phyloP scores from a whole-genome alignment of 2,113 vertebrate species.

The Macrotis lagotis region DNA sequence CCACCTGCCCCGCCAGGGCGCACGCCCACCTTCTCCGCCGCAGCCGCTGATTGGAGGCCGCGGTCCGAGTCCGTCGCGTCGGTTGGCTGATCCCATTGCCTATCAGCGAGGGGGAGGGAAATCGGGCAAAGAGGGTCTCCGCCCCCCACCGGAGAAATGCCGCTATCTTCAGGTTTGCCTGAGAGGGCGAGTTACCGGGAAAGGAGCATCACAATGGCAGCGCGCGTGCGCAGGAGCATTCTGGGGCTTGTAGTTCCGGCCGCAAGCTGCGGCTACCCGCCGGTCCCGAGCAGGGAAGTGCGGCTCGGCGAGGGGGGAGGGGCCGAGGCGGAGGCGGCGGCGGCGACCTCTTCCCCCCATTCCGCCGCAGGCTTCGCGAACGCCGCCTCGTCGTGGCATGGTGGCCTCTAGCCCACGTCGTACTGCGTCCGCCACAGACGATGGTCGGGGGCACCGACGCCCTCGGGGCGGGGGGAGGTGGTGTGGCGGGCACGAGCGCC shows the following conservation, averaged over 20 bases:
- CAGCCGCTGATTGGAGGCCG: constrained; percentile 75
- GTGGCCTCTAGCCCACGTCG: no score
- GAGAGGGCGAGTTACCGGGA: constrained; percentile 72
- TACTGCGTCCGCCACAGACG: no score
- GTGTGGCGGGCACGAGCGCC: not conserved
- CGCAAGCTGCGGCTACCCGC: not conserved
- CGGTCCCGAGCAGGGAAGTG: fast-evolving
- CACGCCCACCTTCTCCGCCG: constrained; percentile 69
- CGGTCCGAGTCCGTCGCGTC: not conserved
- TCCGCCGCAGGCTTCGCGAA: not conserved
- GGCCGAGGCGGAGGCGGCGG: not conserved
- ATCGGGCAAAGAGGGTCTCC: constrained; percentile 55
- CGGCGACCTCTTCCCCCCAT: not conserved
- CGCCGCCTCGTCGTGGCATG: not conserved
- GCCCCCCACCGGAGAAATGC: constrained; percentile 66
- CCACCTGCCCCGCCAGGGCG: constrained; percentile 60
- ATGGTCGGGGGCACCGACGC: not conserved
- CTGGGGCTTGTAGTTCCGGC: constrained; percentile 75
- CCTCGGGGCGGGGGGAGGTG: not conserved
- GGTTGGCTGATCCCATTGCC: constrained; percentile 63
- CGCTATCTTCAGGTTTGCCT: constrained; percentile 75
- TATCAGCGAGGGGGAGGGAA: constrained; percentile 67
- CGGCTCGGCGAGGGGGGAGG: not conserved
- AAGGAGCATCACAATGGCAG: constrained; percentile 50
- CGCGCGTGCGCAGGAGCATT: constrained; percentile 61